Percentiles rank a stretch among this genome's conserved stretches.
These are phyloP conservation scores for Capitulum mitella DNA, from an alignment of 2,888 invertebrate species.

Conservation along the genomic window DNA sequence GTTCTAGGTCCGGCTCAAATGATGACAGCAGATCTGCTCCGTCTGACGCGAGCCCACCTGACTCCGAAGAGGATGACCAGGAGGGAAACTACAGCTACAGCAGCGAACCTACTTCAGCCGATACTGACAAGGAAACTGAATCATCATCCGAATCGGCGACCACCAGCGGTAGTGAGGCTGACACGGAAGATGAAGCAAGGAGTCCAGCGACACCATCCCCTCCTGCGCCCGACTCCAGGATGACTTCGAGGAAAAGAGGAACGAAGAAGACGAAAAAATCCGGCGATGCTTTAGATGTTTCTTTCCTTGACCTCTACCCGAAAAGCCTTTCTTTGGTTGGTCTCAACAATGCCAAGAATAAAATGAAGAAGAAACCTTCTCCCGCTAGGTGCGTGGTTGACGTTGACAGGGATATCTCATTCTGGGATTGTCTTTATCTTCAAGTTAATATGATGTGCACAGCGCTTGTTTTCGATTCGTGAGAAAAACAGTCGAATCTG, in stretches of 20 bases:
- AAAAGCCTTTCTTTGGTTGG: not conserved
- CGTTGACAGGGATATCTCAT: too few species aligned
- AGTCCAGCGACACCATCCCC: too few species aligned
- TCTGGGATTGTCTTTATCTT: too few species aligned
- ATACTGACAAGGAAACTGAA: not conserved
- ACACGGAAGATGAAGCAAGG: not conserved
- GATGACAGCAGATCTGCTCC: too few species aligned
- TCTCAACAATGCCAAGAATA: not conserved
- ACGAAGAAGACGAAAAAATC: not conserved
- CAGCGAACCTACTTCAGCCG: not conserved
- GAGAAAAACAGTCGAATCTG: too few species aligned
- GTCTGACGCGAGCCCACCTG: too few species aligned
- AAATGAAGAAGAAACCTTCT: not conserved
- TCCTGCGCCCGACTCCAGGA: not conserved
- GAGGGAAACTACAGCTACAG: not conserved
- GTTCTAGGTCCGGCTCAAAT: too few species aligned
- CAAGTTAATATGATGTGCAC: too few species aligned
- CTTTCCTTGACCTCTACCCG: not conserved
- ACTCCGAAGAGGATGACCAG: too few species aligned
- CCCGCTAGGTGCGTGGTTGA: not conserved
- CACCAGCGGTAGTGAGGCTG: not conserved
- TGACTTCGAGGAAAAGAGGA: not conserved
- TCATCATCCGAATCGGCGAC: not conserved
- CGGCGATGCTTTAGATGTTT: not conserved
- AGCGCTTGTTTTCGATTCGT: too few species aligned